Percentiles rank a stretch among this genome's conserved stretches.
Evolutionary conservation across 2,113 vertebrate genomes (phyloP).

Genomic region (Istiophorus platypterus): DNA sequence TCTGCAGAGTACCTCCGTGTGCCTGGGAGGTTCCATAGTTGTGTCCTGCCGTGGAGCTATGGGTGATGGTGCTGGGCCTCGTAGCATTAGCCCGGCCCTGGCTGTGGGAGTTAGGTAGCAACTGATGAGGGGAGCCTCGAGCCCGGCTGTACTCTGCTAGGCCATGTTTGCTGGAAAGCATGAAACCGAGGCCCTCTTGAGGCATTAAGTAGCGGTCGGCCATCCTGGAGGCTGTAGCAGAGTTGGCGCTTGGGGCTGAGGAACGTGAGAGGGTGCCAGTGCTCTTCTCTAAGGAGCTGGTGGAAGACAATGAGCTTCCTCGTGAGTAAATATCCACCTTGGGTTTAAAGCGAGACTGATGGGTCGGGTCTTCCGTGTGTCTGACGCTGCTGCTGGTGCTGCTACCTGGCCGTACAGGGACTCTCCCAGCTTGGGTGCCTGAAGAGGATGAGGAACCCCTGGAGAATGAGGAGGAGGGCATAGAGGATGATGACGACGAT

Average conservation of each 20-base stretch:
- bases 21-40: conserved; percentile 73
- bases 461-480: conserved; percentile 51
- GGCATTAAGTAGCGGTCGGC: conserved; percentile 82
- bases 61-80: conserved; percentile 71
- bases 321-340: conserved; percentile 85
- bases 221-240: conserved; percentile 69
- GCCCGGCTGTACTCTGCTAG: conserved; percentile 82
- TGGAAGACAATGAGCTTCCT: conserved; percentile 51
- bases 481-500: conserved; percentile 49
- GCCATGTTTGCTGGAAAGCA: conserved; percentile 86
- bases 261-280: conserved; percentile 71
- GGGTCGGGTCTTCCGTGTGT: conserved; percentile 75
- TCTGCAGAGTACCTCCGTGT: conserved; percentile 55
- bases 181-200: conserved; percentile 80
- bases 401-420: conserved; percentile 45
- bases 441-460: conserved; percentile 59
- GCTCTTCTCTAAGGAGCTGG: conserved; percentile 79
- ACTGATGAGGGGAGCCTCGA: conserved; percentile 77
- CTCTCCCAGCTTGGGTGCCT: conserved; percentile 47
- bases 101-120: conserved; percentile 72
- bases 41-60: conserved; percentile 70
- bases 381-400: conserved; percentile 62
- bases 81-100: conserved; percentile 49
- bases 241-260: conserved; percentile 69
- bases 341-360: conserved; percentile 75